Evolutionary conservation across 2,888 invertebrate species (phyloP).

Genomic region (Sphaerophoria taeniata): DNA sequence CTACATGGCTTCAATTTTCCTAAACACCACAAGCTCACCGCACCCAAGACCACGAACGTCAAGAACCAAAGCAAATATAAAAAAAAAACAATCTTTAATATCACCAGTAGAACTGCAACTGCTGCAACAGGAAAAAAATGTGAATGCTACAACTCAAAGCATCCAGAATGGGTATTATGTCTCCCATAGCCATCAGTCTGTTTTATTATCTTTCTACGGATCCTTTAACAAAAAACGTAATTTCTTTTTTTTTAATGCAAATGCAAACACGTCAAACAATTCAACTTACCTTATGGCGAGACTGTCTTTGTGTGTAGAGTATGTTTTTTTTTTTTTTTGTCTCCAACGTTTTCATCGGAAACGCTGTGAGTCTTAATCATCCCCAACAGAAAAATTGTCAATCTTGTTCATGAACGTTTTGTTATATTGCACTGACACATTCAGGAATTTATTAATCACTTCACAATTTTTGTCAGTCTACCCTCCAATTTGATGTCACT

Average conservation of each 20-base stretch:
- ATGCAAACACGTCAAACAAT: conserved; percentile 63
- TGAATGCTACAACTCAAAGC: conserved; percentile 13
- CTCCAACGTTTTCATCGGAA: conserved; percentile 40
- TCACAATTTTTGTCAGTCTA: no score
- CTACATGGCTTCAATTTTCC: background rate
- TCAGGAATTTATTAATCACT: no score
- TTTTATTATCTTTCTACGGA: conserved; percentile 3
- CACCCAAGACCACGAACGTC: background rate
- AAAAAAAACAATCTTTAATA: conserved; percentile 58
- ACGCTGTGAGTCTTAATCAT: background rate
- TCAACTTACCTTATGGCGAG: conserved; percentile 55
- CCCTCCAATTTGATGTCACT: no score
- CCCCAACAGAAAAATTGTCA: no score
- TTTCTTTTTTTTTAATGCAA: conserved; percentile 54
- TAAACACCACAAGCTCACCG: conserved; percentile 16
- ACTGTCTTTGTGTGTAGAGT: background rate
- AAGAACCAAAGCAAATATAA: conserved; percentile 61
- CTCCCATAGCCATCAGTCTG: background rate
- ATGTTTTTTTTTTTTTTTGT: conserved; percentile 38
- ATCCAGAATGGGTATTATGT: conserved; percentile 59
- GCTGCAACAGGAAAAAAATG: conserved; percentile 31
- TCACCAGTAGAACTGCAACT: conserved; percentile 67
- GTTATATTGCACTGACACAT: no score
- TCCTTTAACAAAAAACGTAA: conserved; percentile 23
- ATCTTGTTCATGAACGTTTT: no score